Evolutionary conservation across 64 coral and sea anemone species (phyloP).

Genomic region (Acropora yongei): DNA sequence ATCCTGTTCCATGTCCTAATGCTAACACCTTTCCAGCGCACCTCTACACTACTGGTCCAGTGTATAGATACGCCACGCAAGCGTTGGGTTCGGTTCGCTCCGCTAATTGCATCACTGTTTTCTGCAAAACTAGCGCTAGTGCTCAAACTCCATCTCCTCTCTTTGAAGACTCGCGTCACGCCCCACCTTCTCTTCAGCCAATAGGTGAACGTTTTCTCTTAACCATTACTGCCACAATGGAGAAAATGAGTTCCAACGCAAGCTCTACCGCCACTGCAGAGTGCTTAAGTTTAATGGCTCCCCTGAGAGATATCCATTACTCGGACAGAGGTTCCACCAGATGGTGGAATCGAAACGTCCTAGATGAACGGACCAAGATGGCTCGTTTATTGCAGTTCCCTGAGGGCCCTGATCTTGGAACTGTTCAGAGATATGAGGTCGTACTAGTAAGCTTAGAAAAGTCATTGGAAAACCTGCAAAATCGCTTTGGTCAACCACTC

Average conservation of each 20-base stretch:
- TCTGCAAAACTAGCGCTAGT: no score
- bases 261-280: not conserved
- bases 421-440: not conserved
- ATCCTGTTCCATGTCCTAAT: no score
- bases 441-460: constrained; percentile 18
- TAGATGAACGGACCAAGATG: constrained; percentile 25
- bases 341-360: constrained; percentile 30
- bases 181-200: not conserved
- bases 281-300: constrained; percentile 42
- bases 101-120: no score
- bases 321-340: not conserved
- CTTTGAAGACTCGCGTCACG: not conserved
- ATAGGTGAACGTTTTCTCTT: not conserved
- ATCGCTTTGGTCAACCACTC: constrained; percentile 39
- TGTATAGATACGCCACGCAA: no score
- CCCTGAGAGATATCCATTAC: constrained; percentile 13
- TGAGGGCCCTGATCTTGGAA: not conserved
- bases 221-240: not conserved
- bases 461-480: constrained; percentile 9
- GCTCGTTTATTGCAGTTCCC: constrained; percentile 5
- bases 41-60: no score
- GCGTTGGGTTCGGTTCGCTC: no score
- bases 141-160: not conserved
- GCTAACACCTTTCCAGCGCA: no score
- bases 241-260: constrained; percentile 25